Conservation (phyloP, 2,797 vertebrate genomes). For the Sebastes aleutianus region DNA sequence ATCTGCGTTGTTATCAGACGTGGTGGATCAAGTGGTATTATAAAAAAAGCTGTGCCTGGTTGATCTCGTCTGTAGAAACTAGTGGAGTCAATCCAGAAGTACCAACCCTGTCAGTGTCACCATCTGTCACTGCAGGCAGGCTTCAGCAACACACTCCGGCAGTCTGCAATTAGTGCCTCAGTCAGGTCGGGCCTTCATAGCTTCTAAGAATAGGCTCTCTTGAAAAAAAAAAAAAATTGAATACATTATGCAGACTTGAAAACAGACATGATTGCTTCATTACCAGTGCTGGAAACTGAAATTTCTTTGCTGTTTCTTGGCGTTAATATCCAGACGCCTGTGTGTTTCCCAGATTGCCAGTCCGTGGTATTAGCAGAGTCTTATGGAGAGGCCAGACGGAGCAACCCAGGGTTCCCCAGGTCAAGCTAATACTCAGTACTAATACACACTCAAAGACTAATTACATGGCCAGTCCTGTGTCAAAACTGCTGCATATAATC, state of each 20-base stretch:
- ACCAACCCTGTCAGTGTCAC: conserved; percentile 39
- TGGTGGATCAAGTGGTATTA: conserved; percentile 51
- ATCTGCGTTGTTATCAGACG: conserved; percentile 38
- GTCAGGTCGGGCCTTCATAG: conserved; percentile 17
- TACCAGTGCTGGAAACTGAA: not conserved
- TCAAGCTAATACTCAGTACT: conserved; percentile 53
- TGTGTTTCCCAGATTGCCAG: conserved; percentile 35
- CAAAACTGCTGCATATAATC: conserved; percentile 15
- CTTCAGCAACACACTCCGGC: conserved; percentile 21
- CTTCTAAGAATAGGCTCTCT: conserved; percentile 22
- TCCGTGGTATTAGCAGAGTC: conserved; percentile 59
- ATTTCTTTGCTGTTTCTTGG: not conserved
- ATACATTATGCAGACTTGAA: conserved; percentile 1
- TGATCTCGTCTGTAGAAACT: conserved; percentile 40
- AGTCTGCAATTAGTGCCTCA: conserved; percentile 28
- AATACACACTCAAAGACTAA: conserved; percentile 51
- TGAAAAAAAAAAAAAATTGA: not conserved
- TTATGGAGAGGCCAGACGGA: conserved; percentile 66
- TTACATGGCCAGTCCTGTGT: conserved; percentile 32
- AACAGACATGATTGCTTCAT: not conserved
- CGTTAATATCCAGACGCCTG: conserved; percentile 17
- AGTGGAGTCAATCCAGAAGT: conserved; percentile 48
- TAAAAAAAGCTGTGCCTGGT: conserved; percentile 9
- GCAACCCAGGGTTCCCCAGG: conserved; percentile 53
- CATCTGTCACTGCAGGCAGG: conserved; percentile 65